These are phyloP conservation scores for Aptenodytes forsteri DNA, from an alignment of 2,113 vertebrate species.

Conservation along the genomic window DNA sequence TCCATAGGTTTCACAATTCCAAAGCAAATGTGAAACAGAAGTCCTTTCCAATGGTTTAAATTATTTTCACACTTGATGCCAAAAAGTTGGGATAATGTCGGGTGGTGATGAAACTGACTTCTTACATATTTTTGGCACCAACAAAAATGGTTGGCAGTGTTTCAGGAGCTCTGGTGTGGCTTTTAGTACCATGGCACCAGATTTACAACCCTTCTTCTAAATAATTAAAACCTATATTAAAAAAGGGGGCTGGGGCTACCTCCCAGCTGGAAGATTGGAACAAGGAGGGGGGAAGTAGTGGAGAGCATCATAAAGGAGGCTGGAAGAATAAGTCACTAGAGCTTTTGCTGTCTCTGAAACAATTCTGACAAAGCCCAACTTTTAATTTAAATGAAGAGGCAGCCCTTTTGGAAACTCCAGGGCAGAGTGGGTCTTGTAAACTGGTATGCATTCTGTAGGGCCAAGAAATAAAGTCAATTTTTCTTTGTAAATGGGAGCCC, in stretches of 20 bases:
- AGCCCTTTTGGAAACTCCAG: neutral
- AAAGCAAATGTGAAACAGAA: constrained; percentile 34
- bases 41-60: constrained; percentile 35
- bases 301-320: neutral
- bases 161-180: constrained; percentile 27
- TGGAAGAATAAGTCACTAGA: neutral
- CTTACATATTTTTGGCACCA: constrained; percentile 28
- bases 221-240: constrained; percentile 58
- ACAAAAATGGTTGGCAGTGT: neutral
- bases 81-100: constrained; percentile 37
- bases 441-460: neutral
- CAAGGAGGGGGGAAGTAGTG: neutral
- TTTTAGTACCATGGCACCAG: constrained; percentile 47
- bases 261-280: constrained; percentile 47
- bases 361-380: neutral
- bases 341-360: neutral
- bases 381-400: neutral
- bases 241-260: constrained; percentile 23
- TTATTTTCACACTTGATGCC: constrained; percentile 26
- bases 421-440: neutral
- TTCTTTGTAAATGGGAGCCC: neutral
- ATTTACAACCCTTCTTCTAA: constrained; percentile 48
- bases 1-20: constrained; percentile 7
- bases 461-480: neutral
- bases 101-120: constrained; percentile 35